phyloP scores from a whole-genome alignment of 2,113 vertebrate species.

The Montifringilla adamsi region DNA sequence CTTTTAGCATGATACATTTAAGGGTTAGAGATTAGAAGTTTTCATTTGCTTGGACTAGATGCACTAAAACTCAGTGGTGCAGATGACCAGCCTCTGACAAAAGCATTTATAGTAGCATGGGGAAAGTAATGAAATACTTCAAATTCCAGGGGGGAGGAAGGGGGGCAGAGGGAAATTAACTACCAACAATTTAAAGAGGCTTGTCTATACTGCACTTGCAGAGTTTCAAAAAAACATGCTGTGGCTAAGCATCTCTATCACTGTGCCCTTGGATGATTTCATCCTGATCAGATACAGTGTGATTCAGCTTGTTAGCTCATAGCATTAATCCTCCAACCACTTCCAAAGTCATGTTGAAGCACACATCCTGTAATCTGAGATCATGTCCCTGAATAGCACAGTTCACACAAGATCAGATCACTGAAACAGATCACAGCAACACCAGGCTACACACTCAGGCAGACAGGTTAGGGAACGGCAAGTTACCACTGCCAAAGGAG shows the following conservation, averaged over 20 bases:
- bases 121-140: slow-evolving; percentile 23
- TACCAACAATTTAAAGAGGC: background rate
- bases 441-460: slow-evolving; percentile 22
- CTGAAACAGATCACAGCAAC: background rate
- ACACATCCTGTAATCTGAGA: background rate
- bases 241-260: slow-evolving; percentile 6
- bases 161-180: background rate
- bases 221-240: slow-evolving; percentile 2
- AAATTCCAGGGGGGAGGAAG: background rate
- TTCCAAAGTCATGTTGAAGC: background rate
- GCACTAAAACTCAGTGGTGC: background rate
- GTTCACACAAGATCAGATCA: background rate
- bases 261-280: background rate
- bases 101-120: background rate
- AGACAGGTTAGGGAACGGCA: background rate
- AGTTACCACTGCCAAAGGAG: background rate
- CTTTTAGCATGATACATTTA: background rate
- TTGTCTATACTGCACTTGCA: background rate
- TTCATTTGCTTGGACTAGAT: background rate
- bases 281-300: slow-evolving; percentile 8
- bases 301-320: slow-evolving; percentile 26
- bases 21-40: background rate
- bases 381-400: background rate
- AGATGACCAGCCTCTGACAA: slow-evolving; percentile 19
- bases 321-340: background rate